A percentile compares a stretch with the other conserved stretches of the same genome.
phyloP scores from a whole-genome alignment of 2,888 invertebrate genomes.

The Eristalis intricaria region DNA sequence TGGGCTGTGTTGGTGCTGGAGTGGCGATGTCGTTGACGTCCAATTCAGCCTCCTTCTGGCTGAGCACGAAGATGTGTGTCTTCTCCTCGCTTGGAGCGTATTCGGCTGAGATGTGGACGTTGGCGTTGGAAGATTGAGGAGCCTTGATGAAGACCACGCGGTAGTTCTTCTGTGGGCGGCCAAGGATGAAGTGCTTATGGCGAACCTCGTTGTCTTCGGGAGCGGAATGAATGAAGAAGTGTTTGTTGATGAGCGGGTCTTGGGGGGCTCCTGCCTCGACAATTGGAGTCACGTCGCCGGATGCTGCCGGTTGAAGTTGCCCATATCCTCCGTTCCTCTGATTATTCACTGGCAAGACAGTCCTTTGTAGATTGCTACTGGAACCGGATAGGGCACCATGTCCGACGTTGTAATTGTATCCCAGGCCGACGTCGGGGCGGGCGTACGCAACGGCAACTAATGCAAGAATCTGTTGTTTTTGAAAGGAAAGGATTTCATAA shows the following conservation, averaged over 20 bases:
- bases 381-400: not conserved
- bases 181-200: slow-evolving; percentile 78
- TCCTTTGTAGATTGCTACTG: slow-evolving; percentile 11
- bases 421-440: slow-evolving; percentile 48
- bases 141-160: slow-evolving; percentile 80
- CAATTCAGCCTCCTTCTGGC: slow-evolving; percentile 78
- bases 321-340: not conserved
- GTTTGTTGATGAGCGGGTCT: slow-evolving; percentile 78
- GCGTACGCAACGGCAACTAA: slow-evolving; percentile 41
- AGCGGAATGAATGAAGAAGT: slow-evolving; percentile 79
- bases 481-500: not conserved
- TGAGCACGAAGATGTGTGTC: slow-evolving; percentile 80
- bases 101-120: slow-evolving; percentile 77
- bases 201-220: slow-evolving; percentile 77
- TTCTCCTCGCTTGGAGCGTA: slow-evolving; percentile 79
- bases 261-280: slow-evolving; percentile 12
- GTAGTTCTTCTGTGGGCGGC: slow-evolving; percentile 79
- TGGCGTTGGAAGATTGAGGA: slow-evolving; percentile 76
- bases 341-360: slow-evolving; percentile 14
- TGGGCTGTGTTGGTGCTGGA: slow-evolving; percentile 78
- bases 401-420: slow-evolving; percentile 45
- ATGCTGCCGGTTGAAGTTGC: not conserved
- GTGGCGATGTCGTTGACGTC: slow-evolving; percentile 78
- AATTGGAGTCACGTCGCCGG: not conserved
- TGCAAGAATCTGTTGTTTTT: slow-evolving; percentile 34